Evolutionary conservation across 2,797 vertebrate genomes (phyloP).

Genomic region (Zenarchopterus dispar): DNA sequence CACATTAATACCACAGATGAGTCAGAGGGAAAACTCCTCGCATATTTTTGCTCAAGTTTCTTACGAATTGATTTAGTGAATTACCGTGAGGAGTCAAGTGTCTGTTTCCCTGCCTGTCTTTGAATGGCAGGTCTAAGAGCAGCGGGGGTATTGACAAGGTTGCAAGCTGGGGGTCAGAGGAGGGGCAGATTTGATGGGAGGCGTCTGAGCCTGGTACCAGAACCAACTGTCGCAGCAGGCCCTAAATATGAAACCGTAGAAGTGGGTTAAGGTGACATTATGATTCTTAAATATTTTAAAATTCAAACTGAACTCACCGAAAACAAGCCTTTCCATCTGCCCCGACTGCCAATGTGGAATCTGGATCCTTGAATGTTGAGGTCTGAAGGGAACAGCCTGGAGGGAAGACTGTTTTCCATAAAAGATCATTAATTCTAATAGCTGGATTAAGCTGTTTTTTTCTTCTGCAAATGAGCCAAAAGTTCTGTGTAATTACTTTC

Average conservation of each 20-base stretch:
- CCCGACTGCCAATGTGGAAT: constrained; percentile 90
- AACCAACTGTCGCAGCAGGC: constrained; percentile 92
- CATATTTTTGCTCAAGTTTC: constrained; percentile 3
- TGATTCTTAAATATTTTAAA: neutral
- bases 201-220: constrained; percentile 90
- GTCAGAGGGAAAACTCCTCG: constrained; percentile 7
- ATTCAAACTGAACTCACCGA: constrained; percentile 74
- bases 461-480: constrained; percentile 33
- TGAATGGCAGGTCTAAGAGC: constrained; percentile 77
- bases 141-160: constrained; percentile 84
- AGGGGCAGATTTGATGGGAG: constrained; percentile 84
- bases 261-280: neutral
- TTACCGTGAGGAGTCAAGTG: constrained; percentile 84
- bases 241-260: constrained; percentile 75
- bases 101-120: constrained; percentile 67
- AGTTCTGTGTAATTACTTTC: constrained; percentile 11
- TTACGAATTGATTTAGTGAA: constrained; percentile 23
- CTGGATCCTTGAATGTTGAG: constrained; percentile 84
- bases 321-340: constrained; percentile 89
- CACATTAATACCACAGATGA: constrained; percentile 5
- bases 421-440: constrained; percentile 54
- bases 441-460: constrained; percentile 34
- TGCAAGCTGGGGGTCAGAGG: constrained; percentile 76
- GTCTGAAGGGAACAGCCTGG: constrained; percentile 85
- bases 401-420: constrained; percentile 77